Evolutionary conservation across 2,113 vertebrate species (phyloP).

Genomic region (Tachysurus vachellii): DNA sequence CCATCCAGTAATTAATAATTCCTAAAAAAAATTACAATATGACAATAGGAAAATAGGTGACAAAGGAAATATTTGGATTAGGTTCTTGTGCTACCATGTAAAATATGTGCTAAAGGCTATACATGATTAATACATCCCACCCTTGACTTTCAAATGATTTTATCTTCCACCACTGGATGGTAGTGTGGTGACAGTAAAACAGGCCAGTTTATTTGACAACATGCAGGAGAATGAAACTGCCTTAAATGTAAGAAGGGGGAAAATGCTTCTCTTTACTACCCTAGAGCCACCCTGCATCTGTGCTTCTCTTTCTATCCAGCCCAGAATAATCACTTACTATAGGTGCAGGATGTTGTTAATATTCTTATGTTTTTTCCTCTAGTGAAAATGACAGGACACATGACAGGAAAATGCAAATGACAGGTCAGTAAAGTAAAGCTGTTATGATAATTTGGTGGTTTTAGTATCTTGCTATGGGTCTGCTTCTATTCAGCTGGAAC

Average conservation of each 20-base stretch:
- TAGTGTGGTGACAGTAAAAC: slow-evolving; percentile 70
- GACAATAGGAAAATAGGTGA: not conserved
- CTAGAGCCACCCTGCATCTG: not conserved
- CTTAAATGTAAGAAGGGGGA: not conserved
- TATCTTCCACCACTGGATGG: slow-evolving; percentile 62
- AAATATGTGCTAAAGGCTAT: slow-evolving; percentile 29
- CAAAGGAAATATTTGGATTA: slow-evolving; percentile 4
- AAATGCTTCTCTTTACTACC: not conserved
- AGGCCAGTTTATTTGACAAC: not conserved
- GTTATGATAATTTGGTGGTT: not conserved
- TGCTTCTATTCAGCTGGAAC: not conserved
- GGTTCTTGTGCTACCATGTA: slow-evolving; percentile 17
- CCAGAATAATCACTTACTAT: not conserved
- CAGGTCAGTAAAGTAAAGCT: not conserved
- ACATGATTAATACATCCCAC: slow-evolving; percentile 14
- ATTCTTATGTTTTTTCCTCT: not conserved
- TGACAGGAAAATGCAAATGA: not conserved
- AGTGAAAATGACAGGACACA: not conserved
- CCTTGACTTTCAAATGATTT: not conserved
- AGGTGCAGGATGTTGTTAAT: not conserved
- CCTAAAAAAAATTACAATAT: not conserved
- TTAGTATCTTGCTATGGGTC: not conserved
- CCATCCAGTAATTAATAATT: not conserved
- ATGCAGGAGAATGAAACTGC: not conserved
- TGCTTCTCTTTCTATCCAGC: slow-evolving; percentile 5